These are phyloP conservation scores for Hucho hucho DNA, from an alignment of 2,113 vertebrate species.

Conservation along the genomic window DNA sequence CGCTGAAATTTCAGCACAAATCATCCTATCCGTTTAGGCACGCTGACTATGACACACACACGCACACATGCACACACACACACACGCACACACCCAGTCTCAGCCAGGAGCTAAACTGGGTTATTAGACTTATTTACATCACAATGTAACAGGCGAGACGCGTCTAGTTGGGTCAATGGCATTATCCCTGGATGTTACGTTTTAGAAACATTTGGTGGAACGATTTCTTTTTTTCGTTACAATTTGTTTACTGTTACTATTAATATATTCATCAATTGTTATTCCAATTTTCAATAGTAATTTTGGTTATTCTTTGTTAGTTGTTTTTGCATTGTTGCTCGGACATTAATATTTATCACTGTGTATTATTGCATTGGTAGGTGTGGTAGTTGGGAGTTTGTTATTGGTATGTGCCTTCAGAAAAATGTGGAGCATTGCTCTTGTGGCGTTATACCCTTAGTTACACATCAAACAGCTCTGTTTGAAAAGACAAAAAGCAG, in stretches of 20 bases:
- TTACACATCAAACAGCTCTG: constrained; percentile 82
- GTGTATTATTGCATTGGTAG: too few relatives aligned
- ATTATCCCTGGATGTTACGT: constrained; percentile 64
- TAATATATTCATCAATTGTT: neutral
- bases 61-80: constrained; percentile 28
- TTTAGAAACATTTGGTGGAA: constrained; percentile 28
- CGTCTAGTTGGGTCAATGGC: constrained; percentile 70
- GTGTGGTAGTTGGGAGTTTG: neutral
- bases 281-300: neutral
- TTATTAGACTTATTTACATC: constrained; percentile 81
- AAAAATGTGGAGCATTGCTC: constrained; percentile 84
- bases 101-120: constrained; percentile 64
- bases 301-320: neutral
- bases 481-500: constrained; percentile 80
- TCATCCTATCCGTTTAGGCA: neutral
- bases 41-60: constrained; percentile 12
- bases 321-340: neutral
- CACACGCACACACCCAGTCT: constrained; percentile 54
- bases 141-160: constrained; percentile 64
- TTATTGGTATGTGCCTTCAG: neutral
- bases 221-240: neutral
- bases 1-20: neutral
- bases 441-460: constrained; percentile 84
- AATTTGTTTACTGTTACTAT: neutral
- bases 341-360: too few relatives aligned